Conservation (phyloP, 2,888 invertebrate genomes). For the Luperina testacea region DNA sequence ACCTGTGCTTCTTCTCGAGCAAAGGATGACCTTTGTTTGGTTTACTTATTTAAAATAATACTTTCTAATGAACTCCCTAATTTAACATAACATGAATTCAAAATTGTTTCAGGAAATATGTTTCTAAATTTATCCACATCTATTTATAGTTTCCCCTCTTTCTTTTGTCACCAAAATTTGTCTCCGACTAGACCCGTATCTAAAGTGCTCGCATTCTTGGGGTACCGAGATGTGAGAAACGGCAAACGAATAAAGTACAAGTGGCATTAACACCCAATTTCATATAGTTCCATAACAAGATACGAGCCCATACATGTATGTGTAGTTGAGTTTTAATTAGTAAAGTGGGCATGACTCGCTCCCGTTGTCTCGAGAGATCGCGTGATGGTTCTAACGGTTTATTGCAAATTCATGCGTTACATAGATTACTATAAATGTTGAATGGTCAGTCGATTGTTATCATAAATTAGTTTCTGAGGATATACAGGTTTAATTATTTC, state of each 20-base stretch:
- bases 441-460: conserved; percentile 64
- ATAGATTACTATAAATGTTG: conserved; percentile 68
- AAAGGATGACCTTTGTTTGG: background rate
- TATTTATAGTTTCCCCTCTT: conserved; percentile 57
- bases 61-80: background rate
- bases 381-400: conserved; percentile 76
- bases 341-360: conserved; percentile 79
- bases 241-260: conserved; percentile 36
- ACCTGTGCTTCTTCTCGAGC: background rate
- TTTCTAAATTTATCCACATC: conserved; percentile 33
- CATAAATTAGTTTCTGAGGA: conserved; percentile 44
- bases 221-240: conserved; percentile 21
- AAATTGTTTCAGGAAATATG: conserved; percentile 15
- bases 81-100: background rate
- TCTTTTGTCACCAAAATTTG: conserved; percentile 58
- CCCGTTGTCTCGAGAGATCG: conserved; percentile 75
- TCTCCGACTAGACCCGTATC: conserved; percentile 39
- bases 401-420: conserved; percentile 74
- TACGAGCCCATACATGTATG: conserved; percentile 36
- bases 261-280: conserved; percentile 48
- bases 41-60: background rate
- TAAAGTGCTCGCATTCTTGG: conserved; percentile 35
- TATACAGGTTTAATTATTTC: conserved; percentile 44
- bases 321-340: conserved; percentile 78
- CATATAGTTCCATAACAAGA: conserved; percentile 45